Evolutionary conservation across 2,888 invertebrate species (phyloP), one percentile per base, ranked within the genome.

Genomic region (Ommatoiulus sabulosus): DNA sequence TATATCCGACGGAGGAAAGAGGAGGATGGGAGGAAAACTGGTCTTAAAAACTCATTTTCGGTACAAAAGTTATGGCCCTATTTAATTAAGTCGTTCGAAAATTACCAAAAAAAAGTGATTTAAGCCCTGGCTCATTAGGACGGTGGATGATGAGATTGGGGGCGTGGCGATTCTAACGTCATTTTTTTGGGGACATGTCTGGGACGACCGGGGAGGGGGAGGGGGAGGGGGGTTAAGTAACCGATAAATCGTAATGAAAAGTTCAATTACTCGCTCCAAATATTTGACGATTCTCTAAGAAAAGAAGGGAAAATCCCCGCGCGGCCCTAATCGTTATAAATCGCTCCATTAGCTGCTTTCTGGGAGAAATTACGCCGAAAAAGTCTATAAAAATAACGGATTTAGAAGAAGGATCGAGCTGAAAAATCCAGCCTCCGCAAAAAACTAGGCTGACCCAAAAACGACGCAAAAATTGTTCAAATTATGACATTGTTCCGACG

Each of bases 241-340:
- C 63, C 63, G 63, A 63, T 63, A 63, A 63, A 63, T 63, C 63
- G 17, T 17, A 6, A 63, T 5, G 10, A 63, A 63, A 63, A 6
- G n/a, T 63, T 63, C 63, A 63, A 63, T 63, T 63, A 63, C 20
- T 63, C 63, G 63, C 63, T 63, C 63, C 63, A 63, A 63, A 63
- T 63, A 63, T n/a, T 63, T 63, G 15, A 20, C 63, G 7, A 20
- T 63, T 63, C 10, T 12, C 12, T 48, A 48, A 12, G 12, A 48
- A 48, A 48, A 12, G 12, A 12, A 48, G 12, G 48, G 35, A 35
- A 35, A 35, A 35, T 35, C 35, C 35, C 35, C 35, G 35, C 35
- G 35, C 35, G 2, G 35, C 35, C 48, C 48, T 48, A 48, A 48
- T 48, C 48, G 7, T 48, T 48, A 48, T 48, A 48, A 48, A 48